Conservation (phyloP, 2,113 vertebrate genomes). For the Parus major region DNA sequence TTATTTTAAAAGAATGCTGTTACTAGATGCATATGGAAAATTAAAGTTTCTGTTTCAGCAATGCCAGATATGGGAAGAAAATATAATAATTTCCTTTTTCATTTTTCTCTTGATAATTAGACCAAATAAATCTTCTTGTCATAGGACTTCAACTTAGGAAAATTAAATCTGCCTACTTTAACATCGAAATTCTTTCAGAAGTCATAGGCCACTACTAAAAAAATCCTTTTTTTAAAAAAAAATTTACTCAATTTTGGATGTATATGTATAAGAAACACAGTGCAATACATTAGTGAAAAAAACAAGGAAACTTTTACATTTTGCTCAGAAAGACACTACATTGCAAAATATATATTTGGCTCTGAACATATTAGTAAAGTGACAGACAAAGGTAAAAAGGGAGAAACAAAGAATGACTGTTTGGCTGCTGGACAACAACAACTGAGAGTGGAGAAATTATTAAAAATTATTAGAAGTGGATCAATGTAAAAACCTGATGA, state of each 20-base stretch:
- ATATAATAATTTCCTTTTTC: neutral
- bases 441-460: neutral
- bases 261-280: neutral
- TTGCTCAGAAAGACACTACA: neutral
- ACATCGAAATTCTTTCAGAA: neutral
- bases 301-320: neutral
- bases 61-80: neutral
- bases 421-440: neutral
- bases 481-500: neutral
- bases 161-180: neutral
- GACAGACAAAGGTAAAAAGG: neutral
- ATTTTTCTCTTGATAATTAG: neutral
- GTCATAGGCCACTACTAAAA: neutral
- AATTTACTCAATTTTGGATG: neutral
- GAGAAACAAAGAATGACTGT: neutral
- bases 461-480: neutral
- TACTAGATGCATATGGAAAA: neutral
- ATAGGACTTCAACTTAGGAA: neutral
- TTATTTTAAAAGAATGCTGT: neutral
- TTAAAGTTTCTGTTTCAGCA: neutral
- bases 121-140: neutral
- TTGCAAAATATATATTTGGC: neutral
- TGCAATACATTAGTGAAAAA: neutral
- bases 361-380: neutral
- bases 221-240: accelerated